Percentiles rank a stretch among this genome's conserved stretches.
phyloP scores from a whole-genome alignment of 2,113 vertebrate species.

The Phoxinus phoxinus region DNA sequence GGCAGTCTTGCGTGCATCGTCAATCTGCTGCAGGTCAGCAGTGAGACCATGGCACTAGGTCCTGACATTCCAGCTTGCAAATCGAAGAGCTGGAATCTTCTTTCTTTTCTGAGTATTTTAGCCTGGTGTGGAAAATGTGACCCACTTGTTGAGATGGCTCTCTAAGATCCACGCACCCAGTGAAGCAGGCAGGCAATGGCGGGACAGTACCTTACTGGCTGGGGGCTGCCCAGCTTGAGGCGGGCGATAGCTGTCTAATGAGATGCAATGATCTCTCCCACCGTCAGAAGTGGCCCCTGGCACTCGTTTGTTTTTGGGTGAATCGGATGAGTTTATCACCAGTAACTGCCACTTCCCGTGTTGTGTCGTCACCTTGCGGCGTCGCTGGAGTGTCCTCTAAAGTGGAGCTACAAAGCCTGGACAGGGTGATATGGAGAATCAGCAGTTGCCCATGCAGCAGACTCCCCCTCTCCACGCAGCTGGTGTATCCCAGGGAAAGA shows the following conservation, averaged over 20 bases:
- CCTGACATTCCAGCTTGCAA: background rate
- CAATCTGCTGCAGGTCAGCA: background rate
- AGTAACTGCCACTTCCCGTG: slow-evolving; percentile 41
- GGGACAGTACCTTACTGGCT: slow-evolving; percentile 30
- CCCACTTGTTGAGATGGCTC: background rate
- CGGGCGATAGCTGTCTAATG: slow-evolving; percentile 20
- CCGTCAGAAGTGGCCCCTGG: slow-evolving; percentile 11
- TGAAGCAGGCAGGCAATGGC: slow-evolving; percentile 21
- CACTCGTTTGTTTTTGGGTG: background rate
- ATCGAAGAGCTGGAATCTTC: background rate
- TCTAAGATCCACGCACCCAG: background rate
- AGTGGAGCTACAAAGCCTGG: slow-evolving; percentile 15
- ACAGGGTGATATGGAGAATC: background rate
- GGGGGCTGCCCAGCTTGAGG: slow-evolving; percentile 43
- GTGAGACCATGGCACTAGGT: background rate
- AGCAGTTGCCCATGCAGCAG: slow-evolving; percentile 14
- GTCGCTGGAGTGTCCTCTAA: slow-evolving; percentile 13
- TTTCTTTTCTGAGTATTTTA: background rate
- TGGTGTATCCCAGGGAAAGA: background rate
- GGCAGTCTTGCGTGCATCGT: background rate
- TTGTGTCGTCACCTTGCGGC: background rate
- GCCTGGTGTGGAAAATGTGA: no score
- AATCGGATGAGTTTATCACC: slow-evolving; percentile 28
- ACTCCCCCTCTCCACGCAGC: background rate
- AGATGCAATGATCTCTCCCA: slow-evolving; percentile 4